Evolutionary conservation across 1,140 invertebrate species (phyloP), one percentile per base, ranked within the genome.

Genomic region (Solen grandis): DNA sequence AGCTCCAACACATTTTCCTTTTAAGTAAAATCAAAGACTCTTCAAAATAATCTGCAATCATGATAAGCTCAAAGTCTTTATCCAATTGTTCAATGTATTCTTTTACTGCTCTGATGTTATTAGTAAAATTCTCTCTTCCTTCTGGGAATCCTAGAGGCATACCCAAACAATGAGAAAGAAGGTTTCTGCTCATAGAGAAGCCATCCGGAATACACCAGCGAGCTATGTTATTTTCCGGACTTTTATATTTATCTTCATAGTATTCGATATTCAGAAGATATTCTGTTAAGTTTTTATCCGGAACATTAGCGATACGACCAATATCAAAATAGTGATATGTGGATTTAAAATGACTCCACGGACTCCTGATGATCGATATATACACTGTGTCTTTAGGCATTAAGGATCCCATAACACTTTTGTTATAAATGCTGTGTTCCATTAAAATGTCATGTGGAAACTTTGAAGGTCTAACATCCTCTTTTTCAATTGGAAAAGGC

Each of bases 21-120:
- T 89, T 90, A 36, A 94, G 85, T 3, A 94, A 87, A 69, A 94
- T 88, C 38, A 94, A 82, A 10, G 94, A 94, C 81, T 94, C 93
- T 62, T 94, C 92, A 85, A 94, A 93, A 77, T 93, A 90, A 84
- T 94, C 94, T 3, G 93, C 88, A 27, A 94, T 91, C 93, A 94
- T 92, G 10, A 94, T 91, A 5, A 94, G 86, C 63, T 91, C 87
- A 83, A 94, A 94, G 13, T 86, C 79, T 3, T 78, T 54, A 25
- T 85, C 88, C 22, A 90, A 57, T 14, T 77, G 36, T 19, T 83
- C 10, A 13, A 91, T 85, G 74, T 88, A 89, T 0, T 82, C 19
- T 10, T 80, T 22, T 10, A 89, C 74, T 16, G 81, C 82, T n/a
- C 13, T 50, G 1, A 22, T 25, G 29, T 86, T 72, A 22, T 50